Evolutionary conservation across 2,797 vertebrate genomes (phyloP).

Genomic region (Heteromormyrus szaboi): DNA sequence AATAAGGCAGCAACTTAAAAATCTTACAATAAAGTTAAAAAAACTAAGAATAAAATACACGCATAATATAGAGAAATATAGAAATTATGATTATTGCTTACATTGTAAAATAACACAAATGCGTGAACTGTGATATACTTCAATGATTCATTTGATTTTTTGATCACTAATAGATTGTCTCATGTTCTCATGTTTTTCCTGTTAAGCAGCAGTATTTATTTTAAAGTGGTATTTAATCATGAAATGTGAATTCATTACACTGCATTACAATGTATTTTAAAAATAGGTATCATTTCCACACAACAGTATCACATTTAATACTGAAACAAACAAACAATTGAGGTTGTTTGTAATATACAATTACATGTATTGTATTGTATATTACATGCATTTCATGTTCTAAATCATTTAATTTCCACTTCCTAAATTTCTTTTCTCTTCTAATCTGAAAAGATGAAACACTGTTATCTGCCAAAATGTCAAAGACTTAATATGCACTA

Average conservation of each 20-base stretch:
- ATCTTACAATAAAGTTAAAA: neutral
- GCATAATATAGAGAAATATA: too few species aligned
- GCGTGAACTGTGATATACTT: neutral
- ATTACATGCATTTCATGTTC: neutral
- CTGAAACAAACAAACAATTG: neutral
- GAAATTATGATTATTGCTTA: neutral
- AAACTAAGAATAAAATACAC: too few species aligned
- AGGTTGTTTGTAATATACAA: neutral
- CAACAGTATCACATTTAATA: neutral
- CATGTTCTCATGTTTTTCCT: neutral
- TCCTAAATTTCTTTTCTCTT: neutral
- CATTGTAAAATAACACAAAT: neutral
- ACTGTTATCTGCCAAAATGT: neutral
- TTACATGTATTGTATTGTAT: neutral
- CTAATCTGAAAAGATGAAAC: neutral
- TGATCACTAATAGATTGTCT: neutral
- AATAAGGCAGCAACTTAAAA: neutral
- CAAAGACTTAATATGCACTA: neutral
- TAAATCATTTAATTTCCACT: neutral
- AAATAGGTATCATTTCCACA: neutral
- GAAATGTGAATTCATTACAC: neutral
- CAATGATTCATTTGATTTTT: neutral
- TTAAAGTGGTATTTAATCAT: neutral
- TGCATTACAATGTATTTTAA: neutral
- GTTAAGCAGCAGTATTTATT: neutral